phyloP scores from a whole-genome alignment of 2,113 vertebrate species.

The Pristiophorus japonicus region DNA sequence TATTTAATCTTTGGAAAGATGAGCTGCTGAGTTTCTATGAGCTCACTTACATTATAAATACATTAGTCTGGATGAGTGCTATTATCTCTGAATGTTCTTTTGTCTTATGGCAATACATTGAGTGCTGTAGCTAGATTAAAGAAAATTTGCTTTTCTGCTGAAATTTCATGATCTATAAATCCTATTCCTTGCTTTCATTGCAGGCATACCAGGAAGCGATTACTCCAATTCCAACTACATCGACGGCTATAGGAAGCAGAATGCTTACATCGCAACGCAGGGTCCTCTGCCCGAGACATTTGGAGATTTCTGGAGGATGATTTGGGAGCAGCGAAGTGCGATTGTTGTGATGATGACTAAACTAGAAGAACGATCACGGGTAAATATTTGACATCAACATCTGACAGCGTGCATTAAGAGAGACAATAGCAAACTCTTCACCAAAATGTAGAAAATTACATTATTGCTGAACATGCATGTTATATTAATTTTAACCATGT shows the following conservation, averaged over 20 bases:
- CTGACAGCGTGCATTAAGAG: neutral
- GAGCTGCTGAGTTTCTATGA: neutral
- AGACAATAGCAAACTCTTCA: neutral
- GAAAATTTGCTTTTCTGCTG: neutral
- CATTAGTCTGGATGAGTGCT: neutral
- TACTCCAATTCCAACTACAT: conserved; percentile 98
- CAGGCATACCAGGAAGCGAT: conserved; percentile 94
- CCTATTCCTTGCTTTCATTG: conserved; percentile 42
- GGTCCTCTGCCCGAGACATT: conserved; percentile 92
- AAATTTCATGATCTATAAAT: neutral
- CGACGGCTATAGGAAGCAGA: conserved; percentile 96
- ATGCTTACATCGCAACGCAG: conserved; percentile 95
- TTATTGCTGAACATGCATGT: neutral
- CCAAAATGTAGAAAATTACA: neutral
- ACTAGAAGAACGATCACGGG: conserved; percentile 91
- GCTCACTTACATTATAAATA: conserved; percentile 23
- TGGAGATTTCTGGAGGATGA: conserved; percentile 99
- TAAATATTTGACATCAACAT: conserved; percentile 43
- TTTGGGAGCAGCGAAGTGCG: conserved; percentile 95
- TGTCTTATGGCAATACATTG: neutral
- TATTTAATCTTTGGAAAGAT: conserved; percentile 30
- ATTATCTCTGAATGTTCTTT: conserved; percentile 23
- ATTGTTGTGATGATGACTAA: conserved; percentile 98
- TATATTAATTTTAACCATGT: neutral
- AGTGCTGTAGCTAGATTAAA: neutral